Conservation (phyloP, 2,888 invertebrate genomes). For the Rhagonycha fulva region DNA sequence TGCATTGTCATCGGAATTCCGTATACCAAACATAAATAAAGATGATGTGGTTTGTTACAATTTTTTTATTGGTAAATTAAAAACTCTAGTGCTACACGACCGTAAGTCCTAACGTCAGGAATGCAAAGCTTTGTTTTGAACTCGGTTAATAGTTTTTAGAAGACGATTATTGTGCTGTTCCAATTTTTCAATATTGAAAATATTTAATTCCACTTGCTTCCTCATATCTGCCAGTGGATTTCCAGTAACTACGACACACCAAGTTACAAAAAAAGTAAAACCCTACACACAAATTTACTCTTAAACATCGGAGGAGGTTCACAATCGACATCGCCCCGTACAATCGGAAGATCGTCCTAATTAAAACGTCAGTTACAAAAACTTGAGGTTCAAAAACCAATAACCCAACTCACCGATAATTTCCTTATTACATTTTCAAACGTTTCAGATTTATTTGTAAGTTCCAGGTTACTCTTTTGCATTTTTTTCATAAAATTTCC, state of each 20-base stretch:
- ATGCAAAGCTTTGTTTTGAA: conserved; percentile 5
- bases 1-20: too few species aligned
- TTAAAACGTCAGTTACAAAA: background rate
- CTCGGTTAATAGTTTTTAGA: conserved; percentile 14
- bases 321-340: background rate
- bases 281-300: background rate
- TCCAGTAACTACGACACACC: conserved; percentile 20
- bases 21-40: too few species aligned
- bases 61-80: background rate
- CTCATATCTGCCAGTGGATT: conserved; percentile 35
- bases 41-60: too few species aligned
- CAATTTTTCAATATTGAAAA: conserved; percentile 26
- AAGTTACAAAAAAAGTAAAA: background rate
- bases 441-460: background rate
- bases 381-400: background rate
- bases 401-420: background rate
- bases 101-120: background rate
- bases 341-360: background rate
- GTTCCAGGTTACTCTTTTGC: background rate
- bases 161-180: conserved; percentile 30
- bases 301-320: background rate
- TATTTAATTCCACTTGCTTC: conserved; percentile 33
- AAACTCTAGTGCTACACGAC: background rate
- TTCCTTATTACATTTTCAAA: conserved; percentile 7
- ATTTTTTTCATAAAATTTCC: background rate